Evolutionary conservation across 2,113 vertebrate species (phyloP).

Genomic region (Forbesichthys agassizii): DNA sequence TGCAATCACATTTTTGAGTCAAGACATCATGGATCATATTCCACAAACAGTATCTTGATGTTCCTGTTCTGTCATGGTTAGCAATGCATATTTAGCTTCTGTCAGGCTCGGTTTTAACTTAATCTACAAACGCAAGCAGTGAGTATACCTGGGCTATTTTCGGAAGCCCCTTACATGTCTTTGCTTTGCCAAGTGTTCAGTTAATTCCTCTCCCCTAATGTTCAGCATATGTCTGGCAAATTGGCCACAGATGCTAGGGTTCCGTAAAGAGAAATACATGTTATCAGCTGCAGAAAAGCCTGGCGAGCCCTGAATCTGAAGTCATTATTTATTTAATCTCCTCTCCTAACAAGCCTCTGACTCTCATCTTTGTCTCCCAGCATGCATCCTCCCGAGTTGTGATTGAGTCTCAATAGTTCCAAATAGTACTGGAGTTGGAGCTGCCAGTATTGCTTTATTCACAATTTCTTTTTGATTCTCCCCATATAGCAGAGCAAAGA

Average conservation of each 20-base stretch:
- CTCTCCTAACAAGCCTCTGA: constrained; percentile 80
- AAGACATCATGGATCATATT: constrained; percentile 55
- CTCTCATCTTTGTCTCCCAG: constrained; percentile 76
- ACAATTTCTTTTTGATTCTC: constrained; percentile 66
- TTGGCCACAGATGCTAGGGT: constrained; percentile 74
- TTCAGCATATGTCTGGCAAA: constrained; percentile 74
- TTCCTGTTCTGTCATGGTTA: constrained; percentile 35
- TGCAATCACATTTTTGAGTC: constrained; percentile 74
- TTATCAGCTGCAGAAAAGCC: constrained; percentile 69
- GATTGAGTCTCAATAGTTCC: constrained; percentile 74
- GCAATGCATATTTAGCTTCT: constrained; percentile 41
- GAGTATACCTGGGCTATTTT: constrained; percentile 69
- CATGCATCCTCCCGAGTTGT: constrained; percentile 72
- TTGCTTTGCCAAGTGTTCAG: constrained; percentile 66
- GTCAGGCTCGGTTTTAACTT: constrained; percentile 49
- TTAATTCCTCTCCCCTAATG: constrained; percentile 73
- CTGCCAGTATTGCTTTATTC: constrained; percentile 75
- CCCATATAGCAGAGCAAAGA: constrained; percentile 61
- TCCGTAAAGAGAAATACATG: constrained; percentile 73
- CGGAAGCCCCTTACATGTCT: constrained; percentile 65
- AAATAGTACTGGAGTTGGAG: constrained; percentile 69
- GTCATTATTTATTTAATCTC: constrained; percentile 86
- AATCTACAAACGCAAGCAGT: constrained; percentile 62
- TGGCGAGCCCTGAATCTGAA: constrained; percentile 74
- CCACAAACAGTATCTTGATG: constrained; percentile 59